phyloP scores from a whole-genome alignment of 2,797 vertebrate genomes.

The Tarsius wallacei region DNA sequence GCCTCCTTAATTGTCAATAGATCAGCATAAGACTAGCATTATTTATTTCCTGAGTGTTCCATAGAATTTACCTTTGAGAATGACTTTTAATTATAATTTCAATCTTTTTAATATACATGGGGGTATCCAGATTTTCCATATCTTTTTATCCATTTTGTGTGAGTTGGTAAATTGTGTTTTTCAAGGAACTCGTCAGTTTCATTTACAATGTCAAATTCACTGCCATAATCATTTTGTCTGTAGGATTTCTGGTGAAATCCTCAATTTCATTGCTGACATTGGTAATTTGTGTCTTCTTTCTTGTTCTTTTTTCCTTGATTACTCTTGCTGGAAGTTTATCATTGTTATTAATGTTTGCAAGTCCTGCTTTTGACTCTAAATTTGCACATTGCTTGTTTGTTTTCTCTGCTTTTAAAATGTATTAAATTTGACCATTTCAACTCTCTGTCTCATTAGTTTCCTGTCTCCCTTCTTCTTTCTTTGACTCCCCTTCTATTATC shows the following conservation, averaged over 20 bases:
- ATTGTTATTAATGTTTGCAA: not conserved
- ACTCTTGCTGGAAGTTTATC: not conserved
- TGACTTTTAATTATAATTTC: slow-evolving; percentile 4
- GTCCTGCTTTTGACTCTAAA: not conserved
- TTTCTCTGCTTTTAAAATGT: not conserved
- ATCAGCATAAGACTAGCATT: not conserved
- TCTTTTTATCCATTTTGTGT: not conserved
- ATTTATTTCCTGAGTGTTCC: not conserved
- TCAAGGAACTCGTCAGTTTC: not conserved
- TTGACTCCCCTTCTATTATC: not conserved
- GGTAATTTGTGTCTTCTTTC: not conserved
- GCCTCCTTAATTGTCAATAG: not conserved
- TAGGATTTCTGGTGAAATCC: not conserved
- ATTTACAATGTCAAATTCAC: not conserved
- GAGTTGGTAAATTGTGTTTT: not conserved
- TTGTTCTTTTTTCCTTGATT: not conserved
- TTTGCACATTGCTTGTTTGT: not conserved
- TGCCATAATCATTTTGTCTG: not conserved
- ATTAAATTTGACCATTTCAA: not conserved
- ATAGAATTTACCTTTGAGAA: not conserved
- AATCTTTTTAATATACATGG: not conserved
- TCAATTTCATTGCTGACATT: not conserved
- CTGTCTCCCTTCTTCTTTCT: not conserved
- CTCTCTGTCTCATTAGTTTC: not conserved
- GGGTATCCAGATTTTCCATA: not conserved